Conservation (phyloP, 2,113 vertebrate genomes). For the Tychaedon coryphoeus region DNA sequence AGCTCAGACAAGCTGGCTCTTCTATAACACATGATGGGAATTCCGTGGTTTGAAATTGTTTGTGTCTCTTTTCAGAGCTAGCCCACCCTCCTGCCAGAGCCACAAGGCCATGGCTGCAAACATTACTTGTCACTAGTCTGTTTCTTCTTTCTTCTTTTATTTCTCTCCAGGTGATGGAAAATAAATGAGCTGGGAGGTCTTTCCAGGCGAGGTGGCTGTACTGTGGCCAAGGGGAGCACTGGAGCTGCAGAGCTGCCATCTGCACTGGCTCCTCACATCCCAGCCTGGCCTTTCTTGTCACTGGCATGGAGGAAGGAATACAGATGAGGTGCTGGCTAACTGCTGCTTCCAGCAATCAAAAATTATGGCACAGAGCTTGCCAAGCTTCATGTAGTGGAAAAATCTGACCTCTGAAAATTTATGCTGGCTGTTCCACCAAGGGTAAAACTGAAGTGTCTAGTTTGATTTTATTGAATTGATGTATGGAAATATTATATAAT, state of each 20-base stretch:
- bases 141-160: background rate
- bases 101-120: background rate
- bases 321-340: background rate
- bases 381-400: background rate
- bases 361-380: background rate
- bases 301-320: background rate
- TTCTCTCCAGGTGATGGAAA: background rate
- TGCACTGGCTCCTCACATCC: background rate
- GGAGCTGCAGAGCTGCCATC: background rate
- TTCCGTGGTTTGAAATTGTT: background rate
- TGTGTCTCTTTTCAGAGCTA: background rate
- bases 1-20: background rate
- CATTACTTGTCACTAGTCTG: background rate
- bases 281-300: background rate
- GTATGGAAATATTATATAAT: background rate
- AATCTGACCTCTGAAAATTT: background rate
- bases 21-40: background rate
- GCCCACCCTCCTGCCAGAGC: background rate
- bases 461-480: background rate
- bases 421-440: background rate
- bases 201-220: background rate
- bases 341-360: background rate
- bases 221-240: background rate
- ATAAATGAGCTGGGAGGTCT: background rate
- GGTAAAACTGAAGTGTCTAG: background rate